These are phyloP conservation scores for Chrosomus eos DNA, from an alignment of 2,797 vertebrate species.

Conservation along the genomic window DNA sequence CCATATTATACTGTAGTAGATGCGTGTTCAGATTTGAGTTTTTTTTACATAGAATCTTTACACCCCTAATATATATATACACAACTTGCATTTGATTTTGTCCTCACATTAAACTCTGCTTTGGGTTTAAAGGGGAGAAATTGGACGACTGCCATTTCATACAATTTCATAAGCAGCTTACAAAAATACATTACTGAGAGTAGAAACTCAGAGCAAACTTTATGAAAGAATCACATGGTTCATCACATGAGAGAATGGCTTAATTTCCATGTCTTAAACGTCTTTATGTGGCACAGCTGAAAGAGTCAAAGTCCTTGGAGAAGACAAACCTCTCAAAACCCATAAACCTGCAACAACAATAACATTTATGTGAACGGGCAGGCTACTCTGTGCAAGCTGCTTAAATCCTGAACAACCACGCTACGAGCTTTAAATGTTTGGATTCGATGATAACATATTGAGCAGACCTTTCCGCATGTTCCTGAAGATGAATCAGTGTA, in stretches of 20 bases:
- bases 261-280: conserved; percentile 17
- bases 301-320: conserved; percentile 24
- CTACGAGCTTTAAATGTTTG: conserved; percentile 12
- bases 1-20: too few relatives aligned
- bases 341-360: background rate
- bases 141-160: conserved; percentile 33
- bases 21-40: too few relatives aligned
- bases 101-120: conserved; percentile 16
- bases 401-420: conserved; percentile 18
- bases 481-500: conserved; percentile 39
- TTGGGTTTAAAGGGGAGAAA: conserved; percentile 26
- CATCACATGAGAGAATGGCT: conserved; percentile 44
- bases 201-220: conserved; percentile 18
- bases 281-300: background rate
- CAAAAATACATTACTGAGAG: conserved; percentile 31
- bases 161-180: conserved; percentile 45
- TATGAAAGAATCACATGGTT: conserved; percentile 41
- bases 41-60: background rate
- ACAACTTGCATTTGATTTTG: background rate
- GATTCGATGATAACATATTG: conserved; percentile 45
- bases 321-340: conserved; percentile 26
- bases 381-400: conserved; percentile 2
- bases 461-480: conserved; percentile 31
- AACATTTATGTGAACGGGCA: conserved; percentile 13
- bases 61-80: background rate